Base-by-base conservation (phyloP, 2,888 invertebrate genomes). In the Stegana nigrithorax region DNA sequence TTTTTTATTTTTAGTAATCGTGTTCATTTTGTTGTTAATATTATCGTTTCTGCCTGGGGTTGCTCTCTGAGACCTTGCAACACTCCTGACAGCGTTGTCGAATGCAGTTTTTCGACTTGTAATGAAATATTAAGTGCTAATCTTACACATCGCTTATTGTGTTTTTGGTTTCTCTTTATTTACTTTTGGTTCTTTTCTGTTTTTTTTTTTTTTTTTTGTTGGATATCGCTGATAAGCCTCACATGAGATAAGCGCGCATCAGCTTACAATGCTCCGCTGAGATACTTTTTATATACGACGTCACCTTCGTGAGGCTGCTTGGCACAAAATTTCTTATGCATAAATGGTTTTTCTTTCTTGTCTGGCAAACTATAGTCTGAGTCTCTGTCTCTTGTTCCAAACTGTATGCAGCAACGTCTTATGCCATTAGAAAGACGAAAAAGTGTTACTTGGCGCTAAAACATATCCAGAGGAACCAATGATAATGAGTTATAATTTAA, bases 91-190 rank as follows among this genome's bases (percentile, higher is more conserved):
- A 45, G 10, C 1, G 17, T 21, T 45, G 14, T 12, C 7, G 23
- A 12, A 23, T 45, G 19, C 21, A 12, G 19, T 45, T 45, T n/a
- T n/a, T 67, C 62, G 69, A 21, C 32, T 32, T 73, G 75, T 71
- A 79, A 77, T 79, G 66, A 77, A 79, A 79, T 79, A 75, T 75
- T 77, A 68, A 65, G 64, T 66, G 60, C 78, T 77, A 71, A 77
- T 73, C 70, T 77, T 77, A 67, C 73, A 27, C 65, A 68, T 61
- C 59, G 65, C 17, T n/a, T n/a, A n/a, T n/a, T n/a, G n/a, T n/a
- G n/a, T n/a, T n/a, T n/a, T n/a, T n/a, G 39, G 14, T n/a, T 14
- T 4, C 14, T 14, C 6, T n/a, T 14, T 39, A 39, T 39, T 10
- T 8, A 39, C n/a, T n/a, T n/a, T n/a, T n/a, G n/a, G n/a, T n/a